phyloP scores from a whole-genome alignment of 2,888 invertebrate genomes.

The Hermaeophaga mercurialis region DNA sequence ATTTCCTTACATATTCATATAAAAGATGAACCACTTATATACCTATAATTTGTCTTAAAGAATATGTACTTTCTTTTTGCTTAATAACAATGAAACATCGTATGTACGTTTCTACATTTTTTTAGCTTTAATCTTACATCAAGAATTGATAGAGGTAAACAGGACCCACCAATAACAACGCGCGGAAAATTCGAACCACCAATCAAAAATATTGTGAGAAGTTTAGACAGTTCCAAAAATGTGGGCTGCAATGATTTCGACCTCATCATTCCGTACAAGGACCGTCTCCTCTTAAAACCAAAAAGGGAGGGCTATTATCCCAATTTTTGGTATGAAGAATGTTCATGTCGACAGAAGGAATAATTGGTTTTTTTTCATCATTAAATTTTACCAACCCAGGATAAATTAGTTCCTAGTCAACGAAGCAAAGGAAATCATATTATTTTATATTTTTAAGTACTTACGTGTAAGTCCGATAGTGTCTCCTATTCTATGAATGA shows the following conservation, averaged over 20 bases:
- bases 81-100: not conserved
- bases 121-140: constrained; percentile 37
- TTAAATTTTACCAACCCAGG: too few relatives aligned
- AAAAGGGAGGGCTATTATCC: constrained; percentile 45
- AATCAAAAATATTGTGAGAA: constrained; percentile 28
- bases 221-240: constrained; percentile 39
- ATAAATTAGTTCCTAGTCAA: too few relatives aligned
- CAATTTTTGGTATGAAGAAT: constrained; percentile 48
- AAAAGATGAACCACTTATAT: too few relatives aligned
- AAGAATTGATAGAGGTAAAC: constrained; percentile 34
- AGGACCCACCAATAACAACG: constrained; percentile 27
- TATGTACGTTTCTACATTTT: constrained; percentile 6
- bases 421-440: too few relatives aligned
- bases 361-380: too few relatives aligned
- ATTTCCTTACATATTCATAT: too few relatives aligned
- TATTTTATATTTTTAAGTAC: too few relatives aligned
- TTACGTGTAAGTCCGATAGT: too few relatives aligned
- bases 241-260: constrained; percentile 44
- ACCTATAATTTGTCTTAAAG: not conserved
- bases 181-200: constrained; percentile 30
- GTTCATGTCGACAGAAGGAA: constrained; percentile 25
- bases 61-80: not conserved
- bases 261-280: constrained; percentile 27
- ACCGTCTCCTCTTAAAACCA: constrained; percentile 27
- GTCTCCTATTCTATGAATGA: too few relatives aligned